Percentiles rank a stretch among this genome's conserved stretches.
Conservation (phyloP, 2,888 invertebrate species). For the Nephrotoma flavescens region DNA sequence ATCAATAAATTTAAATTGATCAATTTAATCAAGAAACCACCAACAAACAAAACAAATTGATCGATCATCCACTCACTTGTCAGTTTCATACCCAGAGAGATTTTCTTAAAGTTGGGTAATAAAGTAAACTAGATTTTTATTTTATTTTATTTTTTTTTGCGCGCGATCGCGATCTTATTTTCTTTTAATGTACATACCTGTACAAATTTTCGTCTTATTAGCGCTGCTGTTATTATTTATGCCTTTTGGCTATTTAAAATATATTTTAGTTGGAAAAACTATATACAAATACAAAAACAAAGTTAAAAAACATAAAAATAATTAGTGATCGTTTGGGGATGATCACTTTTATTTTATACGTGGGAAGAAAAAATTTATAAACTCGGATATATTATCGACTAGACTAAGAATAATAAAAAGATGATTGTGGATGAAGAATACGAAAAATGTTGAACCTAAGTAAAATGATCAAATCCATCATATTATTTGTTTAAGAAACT, state of each 20-base stretch:
- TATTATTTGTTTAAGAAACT: too few relatives aligned
- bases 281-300: neutral
- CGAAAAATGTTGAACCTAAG: too few relatives aligned
- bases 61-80: slow-evolving; percentile 4
- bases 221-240: neutral
- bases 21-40: neutral
- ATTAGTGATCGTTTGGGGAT: neutral
- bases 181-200: neutral
- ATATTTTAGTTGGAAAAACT: neutral
- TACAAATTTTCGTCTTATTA: neutral
- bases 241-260: neutral
- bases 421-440: neutral
- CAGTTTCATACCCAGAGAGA: neutral
- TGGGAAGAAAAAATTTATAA: neutral
- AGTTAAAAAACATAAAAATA: neutral
- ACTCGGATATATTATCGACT: neutral
- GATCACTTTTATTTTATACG: neutral
- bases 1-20: neutral
- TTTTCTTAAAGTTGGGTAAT: neutral
- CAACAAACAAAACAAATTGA: slow-evolving; percentile 4
- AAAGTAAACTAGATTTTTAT: neutral
- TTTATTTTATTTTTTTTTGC: neutral
- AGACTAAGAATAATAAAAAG: neutral
- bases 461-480: too few relatives aligned
- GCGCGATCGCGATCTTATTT: neutral